Base-by-base conservation (phyloP, 2,113 vertebrate genomes). In the Haliaeetus leucogaster region DNA sequence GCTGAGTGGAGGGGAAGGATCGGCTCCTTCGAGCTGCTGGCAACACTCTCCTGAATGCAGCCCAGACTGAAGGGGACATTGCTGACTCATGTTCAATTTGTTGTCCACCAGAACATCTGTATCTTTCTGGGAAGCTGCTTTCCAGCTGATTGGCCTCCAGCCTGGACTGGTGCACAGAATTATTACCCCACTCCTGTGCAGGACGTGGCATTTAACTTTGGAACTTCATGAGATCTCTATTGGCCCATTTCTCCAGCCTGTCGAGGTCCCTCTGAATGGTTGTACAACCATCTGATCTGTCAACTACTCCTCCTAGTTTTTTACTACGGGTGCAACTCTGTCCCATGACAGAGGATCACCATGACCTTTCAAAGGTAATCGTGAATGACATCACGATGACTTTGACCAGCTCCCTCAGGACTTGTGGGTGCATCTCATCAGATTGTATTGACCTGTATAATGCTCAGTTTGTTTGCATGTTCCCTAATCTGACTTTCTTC, bases 71-170 rank as follows among this genome's bases (percentile, higher is more conserved):
- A 77, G 12, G 17, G 16, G 34, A 38, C 8, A 3, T 36, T 63
- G 67, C 21, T 81, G 18, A 22, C 32, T 85, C 19, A 52, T 42
- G 23, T 30, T 42, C 40, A 13, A 17, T 52, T 85, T 84, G 26
- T 13, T 82, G 68, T 70, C 34, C 34, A 88, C 18, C 10, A 70
- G 22, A 61, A 66, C 7, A 56, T 21, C 22, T 0, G 0, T 38
- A 32, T 25, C 7, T 76, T 70, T 36, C 42, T 62, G 36, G 17
- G 17, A 88, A 82, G 45, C 9, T 72, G 27, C 29, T 56, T 84
- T 63, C 23, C 26, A 67, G 17, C 23, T 48, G 34, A 62, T 29
- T 0, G 10, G 12, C 7, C 38, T 9, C 13, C 14, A 67, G 27
- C 18, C 48, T 73, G 29, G 18, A 79, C 4, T 8, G 13, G 9